Conservation (phyloP, 2,888 invertebrate genomes). For the Melipona beecheii region DNA sequence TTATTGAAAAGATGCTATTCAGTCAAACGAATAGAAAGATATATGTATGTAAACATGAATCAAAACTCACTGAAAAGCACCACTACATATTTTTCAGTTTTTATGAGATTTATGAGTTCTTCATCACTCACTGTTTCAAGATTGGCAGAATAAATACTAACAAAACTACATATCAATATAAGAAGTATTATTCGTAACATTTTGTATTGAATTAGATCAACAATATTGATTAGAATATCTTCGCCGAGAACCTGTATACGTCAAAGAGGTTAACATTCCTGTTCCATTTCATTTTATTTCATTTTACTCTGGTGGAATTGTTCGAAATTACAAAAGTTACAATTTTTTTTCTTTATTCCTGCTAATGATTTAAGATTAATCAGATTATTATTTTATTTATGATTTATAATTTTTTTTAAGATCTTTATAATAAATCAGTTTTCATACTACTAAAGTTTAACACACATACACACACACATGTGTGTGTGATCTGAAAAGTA, state of each 20-base stretch:
- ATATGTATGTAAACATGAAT: constrained; percentile 27
- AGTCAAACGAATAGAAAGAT: background rate
- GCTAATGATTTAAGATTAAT: background rate
- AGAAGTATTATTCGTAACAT: constrained; percentile 65
- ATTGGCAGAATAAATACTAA: constrained; percentile 50
- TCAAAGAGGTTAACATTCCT: constrained; percentile 44
- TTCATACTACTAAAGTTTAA: background rate
- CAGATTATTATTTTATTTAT: background rate
- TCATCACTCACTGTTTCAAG: constrained; percentile 91
- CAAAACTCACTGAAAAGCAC: constrained; percentile 91
- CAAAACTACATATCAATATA: constrained; percentile 55
- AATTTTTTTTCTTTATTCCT: background rate
- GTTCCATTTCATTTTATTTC: background rate
- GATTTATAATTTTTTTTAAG: too few species aligned
- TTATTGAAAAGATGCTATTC: background rate
- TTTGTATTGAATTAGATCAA: constrained; percentile 18
- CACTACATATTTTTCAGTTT: constrained; percentile 92
- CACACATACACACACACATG: background rate
- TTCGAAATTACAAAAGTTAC: background rate
- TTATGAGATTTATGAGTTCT: constrained; percentile 91
- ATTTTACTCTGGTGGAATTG: background rate
- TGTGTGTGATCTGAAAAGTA: background rate
- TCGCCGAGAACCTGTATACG: constrained; percentile 59
- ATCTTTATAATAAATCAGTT: background rate
- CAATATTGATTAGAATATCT: constrained; percentile 42